phyloP scores from a whole-genome alignment of 2,888 invertebrate species.

The Halictus ligatus region DNA sequence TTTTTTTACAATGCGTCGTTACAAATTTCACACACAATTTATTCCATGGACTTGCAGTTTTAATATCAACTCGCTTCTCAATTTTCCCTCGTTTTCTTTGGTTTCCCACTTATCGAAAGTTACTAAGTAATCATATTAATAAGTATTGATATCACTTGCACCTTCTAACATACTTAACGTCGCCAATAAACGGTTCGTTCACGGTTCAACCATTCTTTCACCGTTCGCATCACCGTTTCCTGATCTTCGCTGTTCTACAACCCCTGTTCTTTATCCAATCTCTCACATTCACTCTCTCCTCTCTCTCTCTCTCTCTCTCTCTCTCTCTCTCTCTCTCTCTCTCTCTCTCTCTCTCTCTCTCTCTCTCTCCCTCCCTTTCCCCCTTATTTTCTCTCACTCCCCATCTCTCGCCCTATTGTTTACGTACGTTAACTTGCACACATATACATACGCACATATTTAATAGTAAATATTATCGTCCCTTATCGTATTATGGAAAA shows the following conservation, averaged over 20 bases:
- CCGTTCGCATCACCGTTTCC: constrained; percentile 13
- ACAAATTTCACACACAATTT: background rate
- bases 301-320: no score
- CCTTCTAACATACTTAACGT: constrained; percentile 64
- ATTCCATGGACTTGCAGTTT: constrained; percentile 6
- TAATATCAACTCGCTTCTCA: background rate
- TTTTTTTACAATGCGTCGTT: background rate
- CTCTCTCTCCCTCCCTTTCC: background rate
- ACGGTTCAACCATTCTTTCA: constrained; percentile 49
- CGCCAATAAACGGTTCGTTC: constrained; percentile 63
- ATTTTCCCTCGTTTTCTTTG: background rate
- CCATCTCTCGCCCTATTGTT: background rate
- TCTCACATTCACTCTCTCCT: constrained; percentile 22
- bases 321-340: no score
- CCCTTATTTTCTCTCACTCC: background rate
- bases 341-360: no score
- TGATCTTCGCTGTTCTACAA: background rate
- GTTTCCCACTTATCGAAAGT: constrained; percentile 5
- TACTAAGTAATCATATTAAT: constrained; percentile 60
- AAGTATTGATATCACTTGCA: constrained; percentile 72
- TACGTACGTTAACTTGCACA: constrained; percentile 16
- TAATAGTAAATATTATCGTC: constrained; percentile 82
- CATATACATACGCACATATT: constrained; percentile 59
- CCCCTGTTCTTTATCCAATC: constrained; percentile 13
- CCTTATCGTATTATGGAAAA: constrained; percentile 84